phyloP scores from a whole-genome alignment of 2,888 invertebrate genomes.

The Darwinula stevensoni region DNA sequence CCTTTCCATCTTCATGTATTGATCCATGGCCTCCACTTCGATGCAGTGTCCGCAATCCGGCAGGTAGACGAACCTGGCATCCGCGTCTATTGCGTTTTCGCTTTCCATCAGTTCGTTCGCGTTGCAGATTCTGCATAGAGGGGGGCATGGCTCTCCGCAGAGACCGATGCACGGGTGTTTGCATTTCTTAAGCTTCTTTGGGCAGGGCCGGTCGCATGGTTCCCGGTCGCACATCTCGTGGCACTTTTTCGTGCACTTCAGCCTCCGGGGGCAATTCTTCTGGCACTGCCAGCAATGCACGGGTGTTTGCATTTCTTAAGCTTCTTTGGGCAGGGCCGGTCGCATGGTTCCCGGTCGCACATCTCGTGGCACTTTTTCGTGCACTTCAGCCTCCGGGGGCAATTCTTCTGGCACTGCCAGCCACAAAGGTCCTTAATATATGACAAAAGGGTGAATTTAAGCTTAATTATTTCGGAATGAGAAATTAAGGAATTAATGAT shows the following conservation, averaged over 20 bases:
- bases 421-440: too few relatives aligned
- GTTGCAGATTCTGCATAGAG: neutral
- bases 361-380: too few relatives aligned
- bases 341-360: too few relatives aligned
- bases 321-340: too few relatives aligned
- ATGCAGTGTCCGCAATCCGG: neutral
- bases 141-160: neutral
- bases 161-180: neutral
- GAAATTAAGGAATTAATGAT: too few relatives aligned
- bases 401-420: too few relatives aligned
- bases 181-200: neutral
- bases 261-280: neutral
- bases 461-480: neutral
- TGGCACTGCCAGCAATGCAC: too few relatives aligned
- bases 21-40: neutral
- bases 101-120: neutral
- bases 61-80: neutral
- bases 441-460: too few relatives aligned
- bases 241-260: neutral
- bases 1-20: neutral
- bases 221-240: too few relatives aligned
- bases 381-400: too few relatives aligned
- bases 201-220: neutral
- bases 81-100: too few relatives aligned
- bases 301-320: too few relatives aligned